Conservation (phyloP, 1,140 invertebrate species). For the Eupeodes corollae region DNA sequence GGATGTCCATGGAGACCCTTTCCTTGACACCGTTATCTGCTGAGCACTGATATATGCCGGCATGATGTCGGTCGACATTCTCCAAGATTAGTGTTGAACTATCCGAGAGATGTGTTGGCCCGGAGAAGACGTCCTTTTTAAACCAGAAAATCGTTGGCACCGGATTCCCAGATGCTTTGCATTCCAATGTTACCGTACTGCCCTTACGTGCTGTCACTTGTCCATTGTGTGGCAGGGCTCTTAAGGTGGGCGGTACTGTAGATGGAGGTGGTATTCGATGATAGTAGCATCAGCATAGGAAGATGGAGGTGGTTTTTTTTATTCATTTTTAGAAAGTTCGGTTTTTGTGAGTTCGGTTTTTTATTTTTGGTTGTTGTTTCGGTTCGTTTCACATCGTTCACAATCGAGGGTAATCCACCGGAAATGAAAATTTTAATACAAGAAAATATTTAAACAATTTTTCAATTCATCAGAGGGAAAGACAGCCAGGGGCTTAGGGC, state of each 20-base stretch:
- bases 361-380: no score
- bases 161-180: conserved; percentile 45
- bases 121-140: conserved; percentile 34
- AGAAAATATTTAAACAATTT: no score
- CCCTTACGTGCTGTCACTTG: conserved; percentile 45
- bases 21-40: conserved; percentile 54
- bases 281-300: no score
- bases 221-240: conserved; percentile 39
- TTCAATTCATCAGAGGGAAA: no score
- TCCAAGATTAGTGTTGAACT: conserved; percentile 44
- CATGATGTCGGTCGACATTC: conserved; percentile 49
- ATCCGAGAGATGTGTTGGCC: conserved; percentile 37
- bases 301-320: no score
- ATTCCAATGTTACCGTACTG: conserved; percentile 46
- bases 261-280: no score
- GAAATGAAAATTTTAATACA: no score
- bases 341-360: no score
- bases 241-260: conserved; percentile 40
- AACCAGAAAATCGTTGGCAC: conserved; percentile 36
- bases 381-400: no score
- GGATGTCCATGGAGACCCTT: conserved; percentile 46
- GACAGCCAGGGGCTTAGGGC: no score
- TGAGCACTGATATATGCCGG: conserved; percentile 50
- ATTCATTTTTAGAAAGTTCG: no score
- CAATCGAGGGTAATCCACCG: no score